Evolutionary conservation across 2,113 vertebrate genomes (phyloP), one percentile per base, ranked within the genome.

Genomic region (Equus przewalskii): DNA sequence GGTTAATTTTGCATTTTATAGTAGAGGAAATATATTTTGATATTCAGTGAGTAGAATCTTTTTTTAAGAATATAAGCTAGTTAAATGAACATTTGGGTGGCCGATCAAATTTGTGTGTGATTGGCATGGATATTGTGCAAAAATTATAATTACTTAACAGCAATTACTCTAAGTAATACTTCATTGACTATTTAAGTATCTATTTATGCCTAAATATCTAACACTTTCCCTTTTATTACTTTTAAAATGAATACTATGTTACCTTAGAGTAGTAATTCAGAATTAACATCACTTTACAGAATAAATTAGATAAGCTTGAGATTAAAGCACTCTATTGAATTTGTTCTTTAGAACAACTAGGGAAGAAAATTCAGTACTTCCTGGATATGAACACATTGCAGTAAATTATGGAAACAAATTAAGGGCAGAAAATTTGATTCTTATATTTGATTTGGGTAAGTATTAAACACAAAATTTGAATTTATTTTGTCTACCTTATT

Each of bases 191-290:
- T 30, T 94, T 92, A 88, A 94, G 36, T 89, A 64, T 36, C 26
- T 94, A 76, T 46, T 90, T 93, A 87, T 91, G 22, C 16, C n/a
- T 54, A 73, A 95, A 87, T 96, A 93, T 51, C 36, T 84, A 96
- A 96, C 44, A 87, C 46, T 54, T 80, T 76, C 11, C 14, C 16
- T 93, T 96, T 91, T 81, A 76, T 85, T 81, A 82, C 33, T 78
- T 90, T 83, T 60, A 62, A 87, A 89, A 70, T 79, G 7, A 92
- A 75, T 79, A 92, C 18, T 75, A 89, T 6, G 65, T 79, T 76
- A 94, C 46, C 22, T 90, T 92, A 75, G 33, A 46, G 13, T 41
- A 69, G 21, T 73, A 95, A 84, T 91, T 97, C 79, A 95, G 30
- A 96, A 96, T 78, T 91, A 69, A 79, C 4, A 79, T 89, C n/a